These are phyloP conservation scores for Umimayanthus kanabou DNA, from an alignment of 92 coral and sea anemone species.

Conservation along the genomic window DNA sequence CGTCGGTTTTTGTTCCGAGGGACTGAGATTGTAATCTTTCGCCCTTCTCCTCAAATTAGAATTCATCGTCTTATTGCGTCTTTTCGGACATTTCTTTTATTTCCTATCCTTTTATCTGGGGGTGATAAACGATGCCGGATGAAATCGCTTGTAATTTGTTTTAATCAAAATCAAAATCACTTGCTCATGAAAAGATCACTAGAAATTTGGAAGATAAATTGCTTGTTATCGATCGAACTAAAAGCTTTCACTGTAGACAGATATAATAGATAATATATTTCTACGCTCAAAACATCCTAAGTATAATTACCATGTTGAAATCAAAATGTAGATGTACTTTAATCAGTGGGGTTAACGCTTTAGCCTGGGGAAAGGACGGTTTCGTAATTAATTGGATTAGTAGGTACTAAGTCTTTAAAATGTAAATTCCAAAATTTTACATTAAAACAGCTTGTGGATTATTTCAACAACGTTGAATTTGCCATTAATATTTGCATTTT, in stretches of 20 bases:
- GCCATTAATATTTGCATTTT: neutral
- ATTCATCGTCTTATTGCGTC: neutral
- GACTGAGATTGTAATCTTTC: neutral
- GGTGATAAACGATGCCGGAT: constrained; percentile 24
- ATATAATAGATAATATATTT: neutral
- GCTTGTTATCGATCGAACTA: neutral
- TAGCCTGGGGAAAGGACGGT: neutral
- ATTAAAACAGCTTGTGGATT: neutral
- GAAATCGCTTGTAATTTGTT: neutral
- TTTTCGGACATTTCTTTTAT: constrained; percentile 10
- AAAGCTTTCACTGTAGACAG: neutral
- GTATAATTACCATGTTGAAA: neutral
- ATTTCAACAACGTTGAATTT: neutral
- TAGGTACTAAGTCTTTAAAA: neutral
- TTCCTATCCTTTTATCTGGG: constrained; percentile 18
- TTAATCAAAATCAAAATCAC: constrained; percentile 11
- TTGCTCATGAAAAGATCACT: neutral
- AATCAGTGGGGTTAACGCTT: neutral
- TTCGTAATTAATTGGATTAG: neutral
- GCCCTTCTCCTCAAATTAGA: neutral
- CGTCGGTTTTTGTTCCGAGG: neutral
- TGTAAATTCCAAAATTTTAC: neutral
- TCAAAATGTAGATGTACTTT: neutral
- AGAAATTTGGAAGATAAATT: neutral
- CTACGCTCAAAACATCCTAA: neutral